Evolutionary conservation across 2,797 vertebrate genomes (phyloP), one percentile per base, ranked within the genome.

Genomic region (Scarus forsteni): DNA sequence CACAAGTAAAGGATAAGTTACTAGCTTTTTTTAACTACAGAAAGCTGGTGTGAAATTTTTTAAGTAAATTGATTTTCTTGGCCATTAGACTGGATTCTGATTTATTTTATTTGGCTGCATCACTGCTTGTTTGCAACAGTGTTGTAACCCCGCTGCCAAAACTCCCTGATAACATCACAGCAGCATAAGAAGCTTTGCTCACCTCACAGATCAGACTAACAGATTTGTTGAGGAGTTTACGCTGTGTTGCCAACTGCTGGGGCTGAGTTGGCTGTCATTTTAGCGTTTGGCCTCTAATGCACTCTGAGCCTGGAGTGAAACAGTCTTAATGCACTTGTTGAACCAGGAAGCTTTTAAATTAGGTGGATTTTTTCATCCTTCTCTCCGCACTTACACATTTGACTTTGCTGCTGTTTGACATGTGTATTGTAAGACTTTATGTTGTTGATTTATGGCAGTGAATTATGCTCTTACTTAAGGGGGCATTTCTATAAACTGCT

Each of bases 201-300:
- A 70, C 66, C 65, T 76, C 60, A 42, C 52, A 40, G 42, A 54
- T 43, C 36, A 43, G 3, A 46, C 19, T 45, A 40, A 11, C 52
- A 34, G 12, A 39, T 74, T 54, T 38, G 62, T 57, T 34, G 55
- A 52, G 60, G 43, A 43, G 50, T 57, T 52, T 27, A 36, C 3
- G 15, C 18, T 7, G 34, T 44, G n/a, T 16, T 49, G 5, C 18
- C 52, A 9, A 42, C 60, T 58, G 60, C 34, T 64, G 38, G 45
- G 5, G 54, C 61, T 19, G 0, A 15, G 18, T 18, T 39, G 60
- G n/a, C n/a, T 46, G n/a, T 44, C 36, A n/a, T 18, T 18, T 50
- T 51, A 62, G 45, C 58, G 19, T 49, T 10, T 18, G 63, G 54
- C 46, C 51, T 57, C 46, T 34, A 19, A 54, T 46, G 60, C 42